These are phyloP conservation scores for Fistularia tabacaria DNA, from an alignment of 2,797 vertebrate species.

Conservation along the genomic window DNA sequence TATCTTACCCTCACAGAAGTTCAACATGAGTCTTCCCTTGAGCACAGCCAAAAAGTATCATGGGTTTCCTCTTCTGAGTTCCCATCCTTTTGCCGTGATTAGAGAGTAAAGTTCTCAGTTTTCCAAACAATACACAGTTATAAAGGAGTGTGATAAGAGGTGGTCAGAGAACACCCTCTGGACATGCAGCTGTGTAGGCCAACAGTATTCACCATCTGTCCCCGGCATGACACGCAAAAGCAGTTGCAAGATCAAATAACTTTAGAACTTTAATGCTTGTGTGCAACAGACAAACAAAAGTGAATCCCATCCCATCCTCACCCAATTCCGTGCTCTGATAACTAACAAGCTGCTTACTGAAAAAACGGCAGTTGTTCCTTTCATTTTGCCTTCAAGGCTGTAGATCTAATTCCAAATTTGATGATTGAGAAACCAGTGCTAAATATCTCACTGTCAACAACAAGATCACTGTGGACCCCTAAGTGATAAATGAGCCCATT, in stretches of 20 bases:
- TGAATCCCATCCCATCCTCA: constrained; percentile 52
- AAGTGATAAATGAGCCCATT: constrained; percentile 59
- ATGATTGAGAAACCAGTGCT: constrained; percentile 53
- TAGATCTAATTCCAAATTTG: constrained; percentile 63
- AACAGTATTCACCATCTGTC: constrained; percentile 51
- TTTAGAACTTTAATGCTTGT: constrained; percentile 38
- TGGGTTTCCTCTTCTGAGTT: constrained; percentile 60
- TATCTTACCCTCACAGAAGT: constrained; percentile 56
- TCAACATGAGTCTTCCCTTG: constrained; percentile 62
- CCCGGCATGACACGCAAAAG: constrained; percentile 48
- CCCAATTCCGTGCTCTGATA: constrained; percentile 45
- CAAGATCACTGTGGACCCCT: constrained; percentile 46
- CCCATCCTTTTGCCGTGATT: constrained; percentile 65
- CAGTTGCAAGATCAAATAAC: constrained; percentile 55
- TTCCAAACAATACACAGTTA: constrained; percentile 70
- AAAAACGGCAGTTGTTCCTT: constrained; percentile 41
- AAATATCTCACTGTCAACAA: constrained; percentile 59
- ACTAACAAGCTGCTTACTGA: constrained; percentile 56
- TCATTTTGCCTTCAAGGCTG: constrained; percentile 59
- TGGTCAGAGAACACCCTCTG: constrained; percentile 63
- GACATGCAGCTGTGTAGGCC: constrained; percentile 67
- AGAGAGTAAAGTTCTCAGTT: constrained; percentile 62
- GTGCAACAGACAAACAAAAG: constrained; percentile 16
- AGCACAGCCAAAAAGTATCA: constrained; percentile 57
- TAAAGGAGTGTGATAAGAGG: constrained; percentile 54